Evolutionary conservation across 2,113 vertebrate species (phyloP), one percentile per base, ranked within the genome.

Genomic region (Seriola dumerili): DNA sequence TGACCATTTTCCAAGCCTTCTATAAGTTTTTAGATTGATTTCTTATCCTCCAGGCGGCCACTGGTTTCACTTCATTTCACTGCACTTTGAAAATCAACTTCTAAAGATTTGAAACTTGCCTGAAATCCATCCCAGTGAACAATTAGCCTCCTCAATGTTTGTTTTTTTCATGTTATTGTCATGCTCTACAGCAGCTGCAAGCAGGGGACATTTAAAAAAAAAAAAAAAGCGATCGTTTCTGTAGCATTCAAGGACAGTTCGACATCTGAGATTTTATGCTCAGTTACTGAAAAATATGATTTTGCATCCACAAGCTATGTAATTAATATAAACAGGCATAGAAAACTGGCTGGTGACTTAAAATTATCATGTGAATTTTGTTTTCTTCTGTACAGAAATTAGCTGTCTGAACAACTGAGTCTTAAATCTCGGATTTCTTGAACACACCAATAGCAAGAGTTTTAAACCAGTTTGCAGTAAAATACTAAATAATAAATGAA

Each of bases 41-140:
- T 78, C 64, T 65, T 62, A 44, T 77, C 58, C 57, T 69, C 17
- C 54, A 71, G 74, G 50, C 42, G 8, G 69, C 29, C 40, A 21
- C 42, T 50, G 29, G 38, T 70, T 54, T 71, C 80, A 82, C 11
- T 40, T 80, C 52, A 80, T 73, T 72, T 83, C 72, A 80, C 72
- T 34, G 48, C 88, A 82, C 42, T 46, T 68, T 76, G 58, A 62
- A 73, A 76, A 76, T 84, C 25, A 62, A 80, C 29, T 25, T 76
- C 13, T 48, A 48, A 62, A 67, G 21, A 79, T 69, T 52, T 59
- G 9, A 76, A 74, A 77, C 46, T 52, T 48, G 67, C 40, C 50
- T 80, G 23, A 74, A 75, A 83, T 83, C 58, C 48, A 68, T 57
- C n/a, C 58, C 11, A 29, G 16, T 63, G 12, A 76, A 48, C n/a